Evolutionary conservation across 2,113 vertebrate species (phyloP).

Genomic region (Cyanoliseus patagonus): DNA sequence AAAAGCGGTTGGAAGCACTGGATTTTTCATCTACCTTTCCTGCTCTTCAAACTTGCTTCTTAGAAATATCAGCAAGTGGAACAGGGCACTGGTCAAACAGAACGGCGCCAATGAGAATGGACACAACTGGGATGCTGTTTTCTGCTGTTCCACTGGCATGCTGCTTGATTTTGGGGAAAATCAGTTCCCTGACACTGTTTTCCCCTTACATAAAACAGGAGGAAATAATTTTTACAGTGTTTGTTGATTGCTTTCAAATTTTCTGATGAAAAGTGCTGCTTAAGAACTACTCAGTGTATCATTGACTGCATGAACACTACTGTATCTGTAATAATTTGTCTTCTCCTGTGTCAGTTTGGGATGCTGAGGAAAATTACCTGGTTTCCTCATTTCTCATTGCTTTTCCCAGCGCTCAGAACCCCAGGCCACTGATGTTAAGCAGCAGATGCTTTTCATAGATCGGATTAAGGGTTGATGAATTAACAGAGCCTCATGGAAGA

Average conservation of each 20-base stretch:
- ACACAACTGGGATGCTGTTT: not conserved
- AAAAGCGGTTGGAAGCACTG: not conserved
- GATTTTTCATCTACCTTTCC: not conserved
- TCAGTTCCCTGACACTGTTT: not conserved
- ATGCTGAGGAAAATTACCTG: not conserved
- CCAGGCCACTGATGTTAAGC: not conserved
- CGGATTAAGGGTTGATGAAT: not conserved
- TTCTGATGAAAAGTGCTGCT: not conserved
- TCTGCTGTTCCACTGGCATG: not conserved
- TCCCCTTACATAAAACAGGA: not conserved
- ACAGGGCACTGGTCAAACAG: not conserved
- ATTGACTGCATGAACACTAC: not conserved
- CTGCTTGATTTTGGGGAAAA: not conserved
- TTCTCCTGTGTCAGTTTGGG: not conserved
- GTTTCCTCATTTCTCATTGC: conserved; percentile 4
- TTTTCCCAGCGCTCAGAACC: not conserved
- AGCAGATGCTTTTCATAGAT: conserved; percentile 24
- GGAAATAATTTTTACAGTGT: not conserved
- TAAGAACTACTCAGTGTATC: not conserved
- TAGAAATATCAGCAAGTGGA: not conserved
- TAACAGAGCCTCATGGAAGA: not conserved
- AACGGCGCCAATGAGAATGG: not conserved
- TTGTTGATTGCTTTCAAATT: conserved; percentile 12
- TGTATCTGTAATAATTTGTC: not conserved
- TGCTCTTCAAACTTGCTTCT: not conserved